Evolutionary conservation across 2,797 vertebrate genomes (phyloP).

Genomic region (Manis javanica): DNA sequence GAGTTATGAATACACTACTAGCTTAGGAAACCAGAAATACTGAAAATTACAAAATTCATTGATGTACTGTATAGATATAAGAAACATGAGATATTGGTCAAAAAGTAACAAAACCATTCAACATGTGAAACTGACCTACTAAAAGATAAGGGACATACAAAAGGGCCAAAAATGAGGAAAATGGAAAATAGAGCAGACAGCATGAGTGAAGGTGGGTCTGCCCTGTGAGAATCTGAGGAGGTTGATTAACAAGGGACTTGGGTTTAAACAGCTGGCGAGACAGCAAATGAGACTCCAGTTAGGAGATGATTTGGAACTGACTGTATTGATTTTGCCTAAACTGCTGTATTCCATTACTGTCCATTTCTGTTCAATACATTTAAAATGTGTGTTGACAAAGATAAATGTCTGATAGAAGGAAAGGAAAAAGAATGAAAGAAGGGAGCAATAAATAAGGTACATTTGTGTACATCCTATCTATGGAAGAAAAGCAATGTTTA

Average conservation of each 20-base stretch:
- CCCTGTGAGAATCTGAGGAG: neutral
- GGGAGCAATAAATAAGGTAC: neutral
- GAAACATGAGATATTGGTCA: neutral
- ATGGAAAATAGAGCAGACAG: neutral
- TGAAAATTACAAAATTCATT: neutral
- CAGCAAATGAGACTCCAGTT: neutral
- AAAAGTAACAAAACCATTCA: neutral
- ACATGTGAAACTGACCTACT: neutral
- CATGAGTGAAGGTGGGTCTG: neutral
- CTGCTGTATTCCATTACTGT: neutral
- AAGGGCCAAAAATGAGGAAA: neutral
- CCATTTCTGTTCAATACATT: neutral
- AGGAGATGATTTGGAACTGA: neutral
- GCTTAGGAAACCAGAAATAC: neutral
- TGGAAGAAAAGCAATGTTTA: neutral
- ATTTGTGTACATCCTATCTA: neutral
- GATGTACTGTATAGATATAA: neutral
- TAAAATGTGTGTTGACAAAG: neutral
- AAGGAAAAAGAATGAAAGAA: neutral
- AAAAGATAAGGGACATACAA: neutral
- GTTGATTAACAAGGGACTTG: neutral
- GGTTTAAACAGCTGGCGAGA: too few species aligned
- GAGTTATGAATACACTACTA: neutral
- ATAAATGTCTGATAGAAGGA: neutral
- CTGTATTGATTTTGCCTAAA: neutral